phyloP scores from a whole-genome alignment of 2,888 invertebrate genomes.

The Portevinia maculata region DNA sequence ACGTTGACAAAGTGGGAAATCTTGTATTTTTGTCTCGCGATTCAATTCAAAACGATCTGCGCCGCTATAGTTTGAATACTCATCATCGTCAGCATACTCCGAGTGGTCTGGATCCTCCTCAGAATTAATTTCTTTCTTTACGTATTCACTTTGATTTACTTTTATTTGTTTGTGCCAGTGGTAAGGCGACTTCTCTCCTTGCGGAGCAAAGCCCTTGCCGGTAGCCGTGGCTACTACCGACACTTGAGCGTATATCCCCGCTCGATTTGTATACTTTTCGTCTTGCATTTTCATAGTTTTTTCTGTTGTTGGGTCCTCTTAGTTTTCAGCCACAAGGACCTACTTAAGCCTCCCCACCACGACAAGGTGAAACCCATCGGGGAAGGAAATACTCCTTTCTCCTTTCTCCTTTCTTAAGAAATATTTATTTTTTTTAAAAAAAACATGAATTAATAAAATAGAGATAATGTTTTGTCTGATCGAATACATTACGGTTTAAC shows the following conservation, averaged over 20 bases:
- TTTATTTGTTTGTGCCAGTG: slow-evolving; percentile 7
- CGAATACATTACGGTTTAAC: no score
- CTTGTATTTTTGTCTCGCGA: background rate
- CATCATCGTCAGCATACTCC: no score
- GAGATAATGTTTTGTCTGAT: no score
- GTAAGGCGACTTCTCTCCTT: slow-evolving; percentile 63
- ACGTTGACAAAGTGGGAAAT: slow-evolving; percentile 2
- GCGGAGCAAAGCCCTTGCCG: slow-evolving; percentile 61
- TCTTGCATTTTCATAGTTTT: slow-evolving; percentile 44
- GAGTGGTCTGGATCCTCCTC: no score
- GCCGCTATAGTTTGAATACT: background rate
- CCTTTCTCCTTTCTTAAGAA: slow-evolving; percentile 1
- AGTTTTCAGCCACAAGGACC: slow-evolving; percentile 26
- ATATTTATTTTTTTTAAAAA: slow-evolving; percentile 18
- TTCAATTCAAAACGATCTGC: background rate
- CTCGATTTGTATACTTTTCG: slow-evolving; percentile 43
- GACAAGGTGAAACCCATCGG: slow-evolving; percentile 65
- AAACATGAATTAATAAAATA: background rate
- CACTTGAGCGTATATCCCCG: slow-evolving; percentile 64
- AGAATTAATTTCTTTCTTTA: background rate
- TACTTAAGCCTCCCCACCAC: slow-evolving; percentile 68
- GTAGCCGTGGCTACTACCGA: slow-evolving; percentile 60
- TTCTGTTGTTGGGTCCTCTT: slow-evolving; percentile 49
- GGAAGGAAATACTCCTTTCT: slow-evolving; percentile 5
- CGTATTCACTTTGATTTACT: background rate